Evolutionary conservation across 2,797 vertebrate genomes (phyloP), one percentile per base, ranked within the genome.

Genomic region (Ctenochaetus hawaiiensis): DNA sequence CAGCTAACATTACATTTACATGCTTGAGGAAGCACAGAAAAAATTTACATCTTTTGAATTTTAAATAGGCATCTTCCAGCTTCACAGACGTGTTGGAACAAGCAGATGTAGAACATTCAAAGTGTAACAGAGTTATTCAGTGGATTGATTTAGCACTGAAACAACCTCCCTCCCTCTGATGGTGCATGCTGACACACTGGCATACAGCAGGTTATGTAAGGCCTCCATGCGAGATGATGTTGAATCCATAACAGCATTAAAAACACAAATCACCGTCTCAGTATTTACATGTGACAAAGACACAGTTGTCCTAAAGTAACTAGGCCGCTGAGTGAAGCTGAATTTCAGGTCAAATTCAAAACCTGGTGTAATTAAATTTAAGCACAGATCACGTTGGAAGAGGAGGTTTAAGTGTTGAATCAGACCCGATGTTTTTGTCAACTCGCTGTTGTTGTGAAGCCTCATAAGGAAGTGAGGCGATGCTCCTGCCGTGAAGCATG

Each of bases 401-500:
- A 37, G 39, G 34, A 51, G 26, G 39, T 20, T 37, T 63, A 17
- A 0, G 39, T 56, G 61, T 61, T 7, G 22, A 61, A 5, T 12
- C 17, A 75, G 72, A 63, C 34, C 11, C 5, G 0, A 44, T 71
- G 45, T 74, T 72, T 72, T 47, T 63, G 63, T 75, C 49, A 11
- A 44, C n/a, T 67, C 18, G 17, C 48, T 57, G 52, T 75, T 82
- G 72, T 76, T 86, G 61, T 79, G 72, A 77, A 72, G 84, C 67
- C 72, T 65, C 77, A 87, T 64, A 68, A 87, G 85, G 91, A 89
- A 89, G 91, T 84, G 82, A 70, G 82, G 80, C 80, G 71, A 87
- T 77, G 73, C 66, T 60, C 56, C 80, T 53, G 71, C 77, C 53
- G 66, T 59, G 81, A 67, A 71, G 43, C 82, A 30, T 67, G 74